phyloP scores from a whole-genome alignment of 35 echinoderm and acorn worm species.

The Hemicentrotus pulcherrimus region DNA sequence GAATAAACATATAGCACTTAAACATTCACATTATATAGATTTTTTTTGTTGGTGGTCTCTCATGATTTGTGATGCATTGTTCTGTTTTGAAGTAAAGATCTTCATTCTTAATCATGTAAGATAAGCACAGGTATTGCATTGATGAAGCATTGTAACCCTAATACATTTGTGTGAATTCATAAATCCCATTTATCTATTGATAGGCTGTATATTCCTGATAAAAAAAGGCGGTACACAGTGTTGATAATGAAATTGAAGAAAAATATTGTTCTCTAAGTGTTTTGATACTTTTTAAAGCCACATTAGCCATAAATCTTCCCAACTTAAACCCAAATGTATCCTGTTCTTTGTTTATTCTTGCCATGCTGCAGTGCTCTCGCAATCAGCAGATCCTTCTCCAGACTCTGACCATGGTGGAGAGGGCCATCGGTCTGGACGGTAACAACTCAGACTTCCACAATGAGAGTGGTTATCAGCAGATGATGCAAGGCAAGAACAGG shows the following conservation, averaged over 20 bases:
- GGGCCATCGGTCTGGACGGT: slow-evolving; percentile 70
- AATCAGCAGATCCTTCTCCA: slow-evolving; percentile 80
- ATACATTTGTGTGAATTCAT: not conserved
- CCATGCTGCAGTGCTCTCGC: slow-evolving; percentile 76
- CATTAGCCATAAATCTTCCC: not conserved
- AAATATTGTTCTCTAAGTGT: not conserved
- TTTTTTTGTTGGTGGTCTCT: no score
- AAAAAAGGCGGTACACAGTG: not conserved
- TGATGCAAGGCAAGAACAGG: slow-evolving; percentile 78
- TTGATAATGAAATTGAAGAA: not conserved
- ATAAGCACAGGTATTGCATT: no score
- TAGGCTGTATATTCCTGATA: not conserved
- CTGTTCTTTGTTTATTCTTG: not conserved
- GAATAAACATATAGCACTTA: no score
- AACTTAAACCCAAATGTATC: not conserved
- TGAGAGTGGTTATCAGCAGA: slow-evolving; percentile 83
- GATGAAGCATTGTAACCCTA: no score
- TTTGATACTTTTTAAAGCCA: not conserved
- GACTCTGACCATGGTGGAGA: slow-evolving; percentile 88
- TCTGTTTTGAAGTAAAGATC: no score
- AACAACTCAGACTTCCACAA: slow-evolving; percentile 79
- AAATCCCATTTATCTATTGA: not conserved
- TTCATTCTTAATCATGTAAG: no score
- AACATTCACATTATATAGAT: no score
- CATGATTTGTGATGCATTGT: no score